Evolutionary conservation across 2,113 vertebrate genomes (phyloP).

Genomic region (Malurus melanocephalus): DNA sequence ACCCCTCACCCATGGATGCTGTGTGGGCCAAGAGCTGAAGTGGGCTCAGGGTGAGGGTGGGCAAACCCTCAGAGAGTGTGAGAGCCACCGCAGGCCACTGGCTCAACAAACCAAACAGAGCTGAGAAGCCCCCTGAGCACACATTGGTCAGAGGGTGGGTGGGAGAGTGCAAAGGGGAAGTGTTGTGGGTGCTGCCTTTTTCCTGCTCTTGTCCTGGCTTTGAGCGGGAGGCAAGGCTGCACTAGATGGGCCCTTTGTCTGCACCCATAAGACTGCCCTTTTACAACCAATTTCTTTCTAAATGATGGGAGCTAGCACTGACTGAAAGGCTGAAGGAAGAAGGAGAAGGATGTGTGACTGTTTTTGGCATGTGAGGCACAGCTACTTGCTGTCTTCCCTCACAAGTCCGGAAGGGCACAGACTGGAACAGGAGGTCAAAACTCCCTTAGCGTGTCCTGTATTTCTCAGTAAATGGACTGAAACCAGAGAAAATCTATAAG

Average conservation of each 20-base stretch:
- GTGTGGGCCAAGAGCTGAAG: neutral
- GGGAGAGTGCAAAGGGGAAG: neutral
- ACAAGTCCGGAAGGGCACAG: slow-evolving; percentile 27
- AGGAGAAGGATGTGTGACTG: neutral
- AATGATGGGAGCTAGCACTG: neutral
- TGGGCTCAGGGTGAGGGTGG: neutral
- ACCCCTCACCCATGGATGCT: accelerated
- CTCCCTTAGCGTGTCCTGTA: neutral
- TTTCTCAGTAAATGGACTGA: neutral
- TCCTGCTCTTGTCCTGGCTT: neutral
- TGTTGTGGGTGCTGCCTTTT: neutral
- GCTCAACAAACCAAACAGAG: neutral
- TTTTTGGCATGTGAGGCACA: neutral
- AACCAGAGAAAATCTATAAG: neutral
- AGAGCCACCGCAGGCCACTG: neutral
- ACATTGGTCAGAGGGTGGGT: neutral
- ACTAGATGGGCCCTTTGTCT: neutral
- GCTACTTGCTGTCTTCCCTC: neutral
- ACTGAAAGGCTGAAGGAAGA: neutral
- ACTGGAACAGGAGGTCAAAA: slow-evolving; percentile 16
- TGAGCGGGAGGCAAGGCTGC: neutral
- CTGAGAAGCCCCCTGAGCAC: neutral
- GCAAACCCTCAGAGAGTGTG: neutral
- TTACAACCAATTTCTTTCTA: neutral
- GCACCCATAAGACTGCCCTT: neutral